Base-by-base conservation (phyloP, 2,113 vertebrate genomes). In the Spilogale gracilis region DNA sequence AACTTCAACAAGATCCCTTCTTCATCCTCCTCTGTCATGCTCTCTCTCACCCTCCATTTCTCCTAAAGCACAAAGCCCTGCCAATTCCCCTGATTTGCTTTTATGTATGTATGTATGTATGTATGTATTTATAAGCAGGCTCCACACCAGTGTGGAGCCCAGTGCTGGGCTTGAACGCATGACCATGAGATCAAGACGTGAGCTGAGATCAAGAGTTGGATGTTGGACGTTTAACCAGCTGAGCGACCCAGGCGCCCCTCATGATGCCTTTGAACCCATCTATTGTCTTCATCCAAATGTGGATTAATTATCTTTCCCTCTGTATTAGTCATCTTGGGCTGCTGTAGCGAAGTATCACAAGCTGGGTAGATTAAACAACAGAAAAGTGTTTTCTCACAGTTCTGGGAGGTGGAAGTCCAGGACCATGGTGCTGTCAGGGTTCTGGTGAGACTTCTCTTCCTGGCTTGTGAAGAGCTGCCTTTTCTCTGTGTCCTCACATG, bases 331-430 rank as follows among this genome's bases (percentile, higher is more conserved):
- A 14, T 11, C 27, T 25, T 30, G 11, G 3, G 38, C 65, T 82
- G 8, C 43, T 11, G 9, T 85, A n/a, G 60, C 38, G 73, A 84
- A 94, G 58, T 50, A 65, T 56, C 65, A 67, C 50, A 85, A 56
- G 73, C 32, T 0, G 48, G 54, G 48, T 27, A 20, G 48, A 30
- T 82, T 60, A 83, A 83, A 88, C 50, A 67, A 61, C 27, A 67
- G 54, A 91, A 30, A 80, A 74, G 38, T 54, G 79, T 93, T 73
- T 95, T 79, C 81, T 93, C 76, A 84, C 60, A 74, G 73, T 71
- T 56, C 32, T 67, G 48, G 89, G 69, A 73, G 67, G 74, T 83
- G 10, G 54, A 83, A 48, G 76, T 91, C 43, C 86, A 95, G 48
- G 74, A 54, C 82, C 61, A 87, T 88, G 69, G 32, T 73, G 54